Conservation (phyloP, 2,888 invertebrate genomes). For the Spisula solida region DNA sequence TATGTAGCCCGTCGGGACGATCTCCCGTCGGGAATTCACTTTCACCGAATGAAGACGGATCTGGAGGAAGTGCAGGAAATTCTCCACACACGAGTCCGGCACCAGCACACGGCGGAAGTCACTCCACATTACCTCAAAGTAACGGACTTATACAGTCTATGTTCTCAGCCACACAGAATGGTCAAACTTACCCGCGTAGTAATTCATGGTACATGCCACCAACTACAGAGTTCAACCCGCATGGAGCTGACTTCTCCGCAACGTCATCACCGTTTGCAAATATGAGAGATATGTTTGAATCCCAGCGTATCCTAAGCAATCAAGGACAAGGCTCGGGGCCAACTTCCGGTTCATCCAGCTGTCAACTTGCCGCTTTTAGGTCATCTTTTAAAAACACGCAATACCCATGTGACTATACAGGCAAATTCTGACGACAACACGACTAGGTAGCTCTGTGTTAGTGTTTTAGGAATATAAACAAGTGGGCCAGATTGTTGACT, state of each 20-base stretch:
- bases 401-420: slow-evolving; percentile 82
- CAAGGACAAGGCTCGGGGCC: slow-evolving; percentile 72
- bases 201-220: slow-evolving; percentile 83
- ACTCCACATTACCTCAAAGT: slow-evolving; percentile 73
- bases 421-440: slow-evolving; percentile 67
- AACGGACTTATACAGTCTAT: slow-evolving; percentile 80
- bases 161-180: slow-evolving; percentile 79
- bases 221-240: slow-evolving; percentile 75
- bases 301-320: slow-evolving; percentile 77
- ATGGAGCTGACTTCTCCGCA: slow-evolving; percentile 75
- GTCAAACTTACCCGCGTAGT: slow-evolving; percentile 77
- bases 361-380: slow-evolving; percentile 84
- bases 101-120: slow-evolving; percentile 69
- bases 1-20: slow-evolving; percentile 41
- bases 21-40: slow-evolving; percentile 51
- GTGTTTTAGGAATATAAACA: background rate
- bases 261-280: slow-evolving; percentile 76
- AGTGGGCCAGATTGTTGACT: background rate
- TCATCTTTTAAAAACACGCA: slow-evolving; percentile 81
- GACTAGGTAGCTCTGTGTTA: background rate
- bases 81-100: slow-evolving; percentile 76
- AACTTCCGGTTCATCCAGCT: slow-evolving; percentile 79
- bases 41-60: slow-evolving; percentile 60
- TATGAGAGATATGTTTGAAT: slow-evolving; percentile 81
- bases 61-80: slow-evolving; percentile 71